Evolutionary conservation across 2,888 invertebrate species (phyloP).

Genomic region (Fabriciana adippe): DNA sequence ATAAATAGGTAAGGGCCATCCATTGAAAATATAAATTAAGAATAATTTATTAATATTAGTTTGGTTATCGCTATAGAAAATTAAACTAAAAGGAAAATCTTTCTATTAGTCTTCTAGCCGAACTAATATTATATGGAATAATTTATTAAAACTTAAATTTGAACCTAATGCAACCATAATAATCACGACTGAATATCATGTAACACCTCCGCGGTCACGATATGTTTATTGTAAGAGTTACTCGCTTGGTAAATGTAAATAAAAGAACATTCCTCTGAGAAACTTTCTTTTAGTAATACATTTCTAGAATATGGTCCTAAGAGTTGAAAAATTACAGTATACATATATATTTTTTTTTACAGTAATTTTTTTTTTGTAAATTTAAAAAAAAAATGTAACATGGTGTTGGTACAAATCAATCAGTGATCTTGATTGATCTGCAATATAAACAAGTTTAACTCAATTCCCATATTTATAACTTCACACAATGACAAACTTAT

Average conservation of each 20-base stretch:
- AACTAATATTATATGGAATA: background rate
- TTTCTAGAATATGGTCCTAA: background rate
- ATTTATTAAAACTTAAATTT: background rate
- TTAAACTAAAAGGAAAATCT: background rate
- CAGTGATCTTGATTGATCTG: too few relatives aligned
- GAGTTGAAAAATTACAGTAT: background rate
- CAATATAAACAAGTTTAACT: too few relatives aligned
- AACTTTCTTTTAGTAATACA: slow-evolving; percentile 55
- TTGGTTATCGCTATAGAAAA: background rate
- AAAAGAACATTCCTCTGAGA: slow-evolving; percentile 69
- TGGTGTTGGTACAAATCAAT: too few relatives aligned
- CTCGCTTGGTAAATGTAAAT: slow-evolving; percentile 55
- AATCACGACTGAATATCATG: slow-evolving; percentile 15
- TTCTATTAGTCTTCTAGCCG: background rate
- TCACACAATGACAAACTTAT: too few relatives aligned
- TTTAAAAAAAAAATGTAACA: too few relatives aligned
- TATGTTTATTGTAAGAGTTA: slow-evolving; percentile 31
- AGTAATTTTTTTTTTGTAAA: too few relatives aligned
- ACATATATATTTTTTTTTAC: too few relatives aligned
- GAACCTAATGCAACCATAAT: slow-evolving; percentile 1
- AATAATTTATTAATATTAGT: slow-evolving; percentile 3
- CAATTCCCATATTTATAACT: too few relatives aligned
- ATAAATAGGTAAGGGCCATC: slow-evolving; percentile 18
- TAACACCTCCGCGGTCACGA: slow-evolving; percentile 6
- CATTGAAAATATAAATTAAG: slow-evolving; percentile 24